Conservation (phyloP, 2,113 vertebrate genomes). For the Anseranas semipalmata region DNA sequence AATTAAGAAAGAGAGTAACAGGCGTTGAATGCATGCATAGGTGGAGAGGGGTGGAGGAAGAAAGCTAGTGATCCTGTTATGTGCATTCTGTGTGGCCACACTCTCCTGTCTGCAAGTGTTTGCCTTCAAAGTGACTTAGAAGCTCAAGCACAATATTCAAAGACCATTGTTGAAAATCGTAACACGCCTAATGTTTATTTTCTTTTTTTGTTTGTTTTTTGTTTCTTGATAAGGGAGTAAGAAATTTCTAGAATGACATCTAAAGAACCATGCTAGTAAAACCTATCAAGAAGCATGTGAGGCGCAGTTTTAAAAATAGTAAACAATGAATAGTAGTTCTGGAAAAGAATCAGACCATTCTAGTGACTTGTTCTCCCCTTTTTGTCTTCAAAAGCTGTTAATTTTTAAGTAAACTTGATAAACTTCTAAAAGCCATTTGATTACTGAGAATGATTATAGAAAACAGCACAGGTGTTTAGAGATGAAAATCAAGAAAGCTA, state of each 20-base stretch:
- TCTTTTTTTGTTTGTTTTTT: background rate
- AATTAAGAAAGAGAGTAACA: background rate
- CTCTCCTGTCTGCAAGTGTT: background rate
- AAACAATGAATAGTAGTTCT: background rate
- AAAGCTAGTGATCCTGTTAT: background rate
- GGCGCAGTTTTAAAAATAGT: background rate
- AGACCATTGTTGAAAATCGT: background rate
- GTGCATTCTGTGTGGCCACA: background rate
- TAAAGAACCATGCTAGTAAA: background rate
- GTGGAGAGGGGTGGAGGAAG: background rate
- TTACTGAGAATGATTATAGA: background rate
- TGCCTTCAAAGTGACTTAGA: background rate
- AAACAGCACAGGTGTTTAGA: background rate
- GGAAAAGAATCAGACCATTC: background rate
- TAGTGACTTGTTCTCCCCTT: background rate
- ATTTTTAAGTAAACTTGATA: background rate
- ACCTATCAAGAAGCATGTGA: background rate
- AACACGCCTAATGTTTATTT: background rate
- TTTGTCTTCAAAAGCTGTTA: background rate
- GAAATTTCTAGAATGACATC: background rate
- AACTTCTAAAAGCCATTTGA: background rate
- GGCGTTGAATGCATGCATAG: background rate
- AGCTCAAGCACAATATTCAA: background rate
- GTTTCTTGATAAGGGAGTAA: background rate
- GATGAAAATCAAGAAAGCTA: background rate